Percentiles rank a stretch among this genome's conserved stretches.
These are phyloP conservation scores for Bujurquina vittata DNA, from an alignment of 2,113 vertebrate species.

Conservation along the genomic window DNA sequence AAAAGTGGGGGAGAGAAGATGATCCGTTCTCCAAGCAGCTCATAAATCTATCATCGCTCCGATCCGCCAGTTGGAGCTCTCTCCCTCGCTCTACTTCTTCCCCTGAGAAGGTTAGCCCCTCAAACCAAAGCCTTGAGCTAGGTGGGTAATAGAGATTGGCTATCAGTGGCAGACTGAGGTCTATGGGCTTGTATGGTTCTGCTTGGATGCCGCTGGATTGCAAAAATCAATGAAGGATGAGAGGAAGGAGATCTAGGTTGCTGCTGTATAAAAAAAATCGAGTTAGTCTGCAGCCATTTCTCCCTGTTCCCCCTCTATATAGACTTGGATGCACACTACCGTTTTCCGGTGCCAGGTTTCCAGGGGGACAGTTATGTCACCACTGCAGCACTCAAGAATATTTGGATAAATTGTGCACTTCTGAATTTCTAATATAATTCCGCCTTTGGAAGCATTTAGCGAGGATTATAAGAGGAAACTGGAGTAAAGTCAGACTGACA, in stretches of 20 bases:
- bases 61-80: conserved; percentile 46
- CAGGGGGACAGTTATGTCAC: conserved; percentile 52
- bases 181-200: conserved; percentile 65
- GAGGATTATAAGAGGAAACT: conserved; percentile 27
- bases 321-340: conserved; percentile 19
- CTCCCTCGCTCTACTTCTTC: conserved; percentile 10
- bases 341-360: conserved; percentile 51
- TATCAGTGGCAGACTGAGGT: conserved; percentile 64
- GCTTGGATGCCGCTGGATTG: conserved; percentile 72
- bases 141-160: conserved; percentile 72
- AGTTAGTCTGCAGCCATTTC: conserved; percentile 27
- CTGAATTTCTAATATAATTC: conserved; percentile 38
- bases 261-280: conserved; percentile 60
- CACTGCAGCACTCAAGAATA: conserved; percentile 39
- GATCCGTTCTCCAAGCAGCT: conserved; percentile 62
- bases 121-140: conserved; percentile 50
- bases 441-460: conserved; percentile 20
- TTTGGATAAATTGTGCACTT: conserved; percentile 34
- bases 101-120: conserved; percentile 50
- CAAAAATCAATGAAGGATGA: conserved; percentile 81
- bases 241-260: conserved; percentile 65
- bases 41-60: conserved; percentile 68
- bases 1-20: conserved; percentile 64
- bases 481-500: neutral
- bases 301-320: neutral